These are phyloP conservation scores for Xanthorhoe spadicearia DNA, from an alignment of 2,888 invertebrate genomes.

Conservation along the genomic window DNA sequence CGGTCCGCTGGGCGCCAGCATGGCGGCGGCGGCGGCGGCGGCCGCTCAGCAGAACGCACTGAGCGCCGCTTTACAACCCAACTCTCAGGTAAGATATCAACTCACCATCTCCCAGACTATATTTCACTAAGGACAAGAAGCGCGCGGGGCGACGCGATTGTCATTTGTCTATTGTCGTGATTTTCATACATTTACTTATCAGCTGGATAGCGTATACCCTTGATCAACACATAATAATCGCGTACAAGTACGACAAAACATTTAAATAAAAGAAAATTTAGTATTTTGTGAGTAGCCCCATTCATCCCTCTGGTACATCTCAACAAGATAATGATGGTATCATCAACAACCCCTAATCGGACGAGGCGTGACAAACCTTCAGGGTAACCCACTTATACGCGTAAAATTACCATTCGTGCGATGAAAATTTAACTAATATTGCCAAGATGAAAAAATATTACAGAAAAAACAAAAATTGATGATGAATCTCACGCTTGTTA, in stretches of 20 bases:
- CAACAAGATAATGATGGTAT: conserved; percentile 51
- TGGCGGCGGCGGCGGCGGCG: conserved; percentile 90
- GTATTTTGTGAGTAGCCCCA: conserved; percentile 9
- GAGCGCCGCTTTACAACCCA: conserved; percentile 88
- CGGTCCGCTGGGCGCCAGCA: conserved; percentile 89
- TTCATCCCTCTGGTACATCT: conserved; percentile 13
- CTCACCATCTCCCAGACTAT: no score
- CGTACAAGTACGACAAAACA: no score
- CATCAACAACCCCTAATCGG: conserved; percentile 48
- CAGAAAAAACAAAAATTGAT: conserved; percentile 42
- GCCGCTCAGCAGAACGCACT: conserved; percentile 89
- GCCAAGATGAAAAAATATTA: neutral
- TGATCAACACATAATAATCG: no score
- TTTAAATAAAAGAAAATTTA: no score
- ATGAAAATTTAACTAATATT: conserved; percentile 45
- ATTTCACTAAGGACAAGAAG: neutral
- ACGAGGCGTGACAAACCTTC: conserved; percentile 55
- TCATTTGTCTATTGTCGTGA: no score
- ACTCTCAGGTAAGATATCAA: conserved; percentile 83
- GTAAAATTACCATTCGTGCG: conserved; percentile 57
- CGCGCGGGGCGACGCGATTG: no score
- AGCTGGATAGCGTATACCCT: no score
- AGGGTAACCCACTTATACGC: conserved; percentile 49
- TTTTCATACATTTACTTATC: no score
- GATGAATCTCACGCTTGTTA: conserved; percentile 41